A percentile compares a stretch with the other conserved stretches of the same genome.
Conservation (phyloP, 1,140 invertebrate species). For the Armadillidium nasatum region DNA sequence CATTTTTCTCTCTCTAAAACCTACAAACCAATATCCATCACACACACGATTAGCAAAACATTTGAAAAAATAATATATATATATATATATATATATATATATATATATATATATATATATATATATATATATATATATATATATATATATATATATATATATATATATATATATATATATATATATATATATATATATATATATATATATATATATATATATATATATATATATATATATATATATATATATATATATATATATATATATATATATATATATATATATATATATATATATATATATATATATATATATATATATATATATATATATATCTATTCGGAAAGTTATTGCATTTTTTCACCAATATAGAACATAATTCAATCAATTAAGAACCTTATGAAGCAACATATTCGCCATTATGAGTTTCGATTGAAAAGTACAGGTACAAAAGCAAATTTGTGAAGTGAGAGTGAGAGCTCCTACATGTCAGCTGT, state of each 20-base stretch:
- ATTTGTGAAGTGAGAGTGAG: too few species aligned
- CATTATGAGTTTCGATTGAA: too few species aligned
- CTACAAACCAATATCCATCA: too few species aligned
- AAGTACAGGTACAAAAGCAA: too few species aligned
- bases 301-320: neutral
- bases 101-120: conserved; percentile 13
- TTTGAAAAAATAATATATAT: conserved; percentile 1
- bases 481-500: too few species aligned
- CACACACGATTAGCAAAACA: too few species aligned
- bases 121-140: conserved; percentile 3
- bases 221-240: conserved; percentile 15
- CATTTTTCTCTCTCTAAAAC: too few species aligned
- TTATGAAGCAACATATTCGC: too few species aligned
- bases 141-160: conserved; percentile 13
- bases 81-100: conserved; percentile 15
- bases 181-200: conserved; percentile 11
- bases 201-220: conserved; percentile 15
- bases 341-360: too few species aligned
- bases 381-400: too few species aligned
- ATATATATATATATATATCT: too few species aligned
- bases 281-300: conserved; percentile 15
- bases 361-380: too few species aligned
- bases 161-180: conserved; percentile 7
- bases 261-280: conserved; percentile 15
- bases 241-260: conserved; percentile 15